Evolutionary conservation across 2,888 invertebrate species (phyloP).

Genomic region (Cryptophagus acutangulus): DNA sequence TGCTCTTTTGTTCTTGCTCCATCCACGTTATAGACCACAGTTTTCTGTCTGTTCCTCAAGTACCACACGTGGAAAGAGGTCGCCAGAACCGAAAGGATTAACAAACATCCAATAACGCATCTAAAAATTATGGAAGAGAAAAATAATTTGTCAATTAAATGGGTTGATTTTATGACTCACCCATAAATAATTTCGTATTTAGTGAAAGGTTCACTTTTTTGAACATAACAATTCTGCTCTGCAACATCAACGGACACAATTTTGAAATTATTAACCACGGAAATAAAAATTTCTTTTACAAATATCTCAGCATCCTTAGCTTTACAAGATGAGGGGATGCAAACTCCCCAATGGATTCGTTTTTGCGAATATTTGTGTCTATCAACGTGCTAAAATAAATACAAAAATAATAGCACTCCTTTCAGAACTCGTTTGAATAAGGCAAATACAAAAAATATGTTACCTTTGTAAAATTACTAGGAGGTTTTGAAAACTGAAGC

Average conservation of each 20-base stretch:
- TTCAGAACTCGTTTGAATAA: too few species aligned
- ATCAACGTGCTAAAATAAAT: too few species aligned
- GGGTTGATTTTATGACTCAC: conserved; percentile 36
- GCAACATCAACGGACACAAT: conserved; percentile 23
- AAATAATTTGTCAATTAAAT: background rate
- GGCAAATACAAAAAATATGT: too few species aligned
- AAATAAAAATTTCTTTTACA: conserved; percentile 41
- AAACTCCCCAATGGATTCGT: conserved; percentile 58
- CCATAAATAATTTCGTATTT: conserved; percentile 44
- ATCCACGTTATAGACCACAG: conserved; percentile 28
- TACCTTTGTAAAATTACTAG: too few species aligned
- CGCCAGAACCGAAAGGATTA: conserved; percentile 31
- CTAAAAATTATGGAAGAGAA: conserved; percentile 26
- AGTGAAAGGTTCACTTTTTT: conserved; percentile 37
- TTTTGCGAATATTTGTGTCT: conserved; percentile 3
- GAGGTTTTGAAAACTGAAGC: too few species aligned
- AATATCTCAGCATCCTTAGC: conserved; percentile 53
- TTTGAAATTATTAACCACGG: conserved; percentile 28
- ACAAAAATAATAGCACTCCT: too few species aligned
- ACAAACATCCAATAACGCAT: conserved; percentile 29
- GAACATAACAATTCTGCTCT: conserved; percentile 33
- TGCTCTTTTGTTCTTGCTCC: conserved; percentile 15
- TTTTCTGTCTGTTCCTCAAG: conserved; percentile 27
- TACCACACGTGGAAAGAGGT: conserved; percentile 33
- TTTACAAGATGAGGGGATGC: conserved; percentile 58